Evolutionary conservation across 2,888 invertebrate genomes (phyloP), one percentile per base, ranked within the genome.

Genomic region (Drosophila nr. perissopoda): DNA sequence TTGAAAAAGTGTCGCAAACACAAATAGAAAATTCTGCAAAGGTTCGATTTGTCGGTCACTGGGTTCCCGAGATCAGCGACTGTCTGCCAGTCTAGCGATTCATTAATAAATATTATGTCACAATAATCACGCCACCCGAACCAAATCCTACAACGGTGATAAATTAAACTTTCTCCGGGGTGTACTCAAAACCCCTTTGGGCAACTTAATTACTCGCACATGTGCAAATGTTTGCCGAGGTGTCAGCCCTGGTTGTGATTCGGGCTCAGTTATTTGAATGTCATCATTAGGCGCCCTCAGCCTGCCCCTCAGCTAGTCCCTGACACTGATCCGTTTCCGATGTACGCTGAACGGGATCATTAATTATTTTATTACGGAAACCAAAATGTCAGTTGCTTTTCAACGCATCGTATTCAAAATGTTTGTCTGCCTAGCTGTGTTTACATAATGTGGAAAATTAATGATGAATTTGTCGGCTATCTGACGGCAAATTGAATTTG

Each of bases 21-120:
- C 59, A 69, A 73, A 56, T 27, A 13, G 27, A 27, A 83, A 80
- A 72, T 61, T 68, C 60, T 75, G 82, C 65, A 59, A 36, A 74
- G 78, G 82, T 76, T 76, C 69, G 79, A 77, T 82, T 80, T 79
- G 70, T 91, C 86, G 91, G 90, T 91, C 86, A 91, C 80, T 91
- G 77, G 86, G 84, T 7, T 72, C 68, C 54, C 49, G 49, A 51
- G 56, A 49, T 33, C 42, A 34, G 45, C 36, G 29, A n/a, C 13
- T 25, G 36, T 29, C 31, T 33, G n/a, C 4, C 42, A 6, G 45
- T 16, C 33, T 10, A n/a, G 21, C 11, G 52, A 60, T 73, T 80
- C 89, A 90, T 89, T 91, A 82, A 89, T 89, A 89, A 89, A 82
- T 85, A 91, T 89, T 85, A 90, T 90, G 90, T 91, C 89, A 83